Evolutionary conservation across 2,113 vertebrate species (phyloP).

Genomic region (Malurus alboscapulatus): DNA sequence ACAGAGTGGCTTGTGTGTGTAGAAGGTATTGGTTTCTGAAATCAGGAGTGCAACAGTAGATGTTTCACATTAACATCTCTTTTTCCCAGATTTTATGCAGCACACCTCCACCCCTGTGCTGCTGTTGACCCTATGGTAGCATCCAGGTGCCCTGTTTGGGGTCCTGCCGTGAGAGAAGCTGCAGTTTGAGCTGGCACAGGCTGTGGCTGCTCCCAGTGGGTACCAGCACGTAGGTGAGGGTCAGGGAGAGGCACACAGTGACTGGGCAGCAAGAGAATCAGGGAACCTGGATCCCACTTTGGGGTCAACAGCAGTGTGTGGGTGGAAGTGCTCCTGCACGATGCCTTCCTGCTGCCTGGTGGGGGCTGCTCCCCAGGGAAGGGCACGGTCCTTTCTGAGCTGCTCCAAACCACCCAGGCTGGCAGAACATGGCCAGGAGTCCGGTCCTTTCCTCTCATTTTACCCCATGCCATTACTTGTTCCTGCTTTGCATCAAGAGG

Average conservation of each 20-base stretch:
- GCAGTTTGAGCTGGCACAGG: neutral
- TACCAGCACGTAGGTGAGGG: rapidly evolving
- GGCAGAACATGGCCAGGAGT: neutral
- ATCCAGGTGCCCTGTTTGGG: neutral
- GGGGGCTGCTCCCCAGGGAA: neutral
- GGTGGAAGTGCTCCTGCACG: too few relatives aligned
- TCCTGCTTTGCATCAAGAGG: neutral
- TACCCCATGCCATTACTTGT: neutral
- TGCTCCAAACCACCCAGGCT: neutral
- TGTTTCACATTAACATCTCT: neutral
- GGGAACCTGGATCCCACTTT: too few relatives aligned
- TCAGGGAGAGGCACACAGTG: neutral
- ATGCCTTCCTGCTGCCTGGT: neutral
- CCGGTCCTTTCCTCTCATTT: neutral
- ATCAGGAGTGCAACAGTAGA: rapidly evolving
- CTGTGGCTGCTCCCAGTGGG: neutral
- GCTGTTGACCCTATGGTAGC: neutral
- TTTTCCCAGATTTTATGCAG: neutral
- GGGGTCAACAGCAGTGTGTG: too few relatives aligned
- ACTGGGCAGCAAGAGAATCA: neutral
- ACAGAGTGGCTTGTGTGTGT: rapidly evolving
- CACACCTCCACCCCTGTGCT: neutral
- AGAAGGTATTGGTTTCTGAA: neutral
- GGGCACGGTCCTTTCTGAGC: neutral
- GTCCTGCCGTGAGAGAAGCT: neutral